Percentiles rank a stretch among this genome's conserved stretches.
phyloP scores from a whole-genome alignment of 1,140 invertebrate genomes.

The Atta colombica region DNA sequence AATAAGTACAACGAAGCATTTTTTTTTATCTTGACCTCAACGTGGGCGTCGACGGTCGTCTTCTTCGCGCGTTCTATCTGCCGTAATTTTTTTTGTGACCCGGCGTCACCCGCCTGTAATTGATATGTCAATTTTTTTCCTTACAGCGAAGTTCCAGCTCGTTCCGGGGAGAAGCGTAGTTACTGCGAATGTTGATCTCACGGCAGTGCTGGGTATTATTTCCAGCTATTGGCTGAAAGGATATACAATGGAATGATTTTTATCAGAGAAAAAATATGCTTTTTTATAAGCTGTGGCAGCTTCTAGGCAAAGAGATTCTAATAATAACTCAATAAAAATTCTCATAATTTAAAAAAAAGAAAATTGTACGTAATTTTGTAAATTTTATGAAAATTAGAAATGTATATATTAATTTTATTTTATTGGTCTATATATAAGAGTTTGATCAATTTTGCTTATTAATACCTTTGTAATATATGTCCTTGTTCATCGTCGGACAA shows the following conservation, averaged over 20 bases:
- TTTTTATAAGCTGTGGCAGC: background rate
- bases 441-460: slow-evolving; percentile 30
- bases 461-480: slow-evolving; percentile 94
- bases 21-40: slow-evolving; percentile 61
- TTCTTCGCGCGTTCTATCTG: slow-evolving; percentile 44
- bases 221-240: slow-evolving; percentile 85
- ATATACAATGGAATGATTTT: slow-evolving; percentile 57
- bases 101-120: slow-evolving; percentile 77
- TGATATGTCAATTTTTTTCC: slow-evolving; percentile 82
- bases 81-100: slow-evolving; percentile 57
- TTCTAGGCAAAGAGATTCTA: background rate
- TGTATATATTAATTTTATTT: background rate
- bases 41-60: slow-evolving; percentile 21
- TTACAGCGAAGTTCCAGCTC: slow-evolving; percentile 82
- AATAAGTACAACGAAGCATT: slow-evolving; percentile 86
- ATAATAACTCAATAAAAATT: background rate
- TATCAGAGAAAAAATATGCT: background rate
- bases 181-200: slow-evolving; percentile 72
- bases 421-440: background rate
- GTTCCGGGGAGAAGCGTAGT: slow-evolving; percentile 82
- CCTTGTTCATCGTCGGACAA: slow-evolving; percentile 95
- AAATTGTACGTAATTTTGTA: background rate
- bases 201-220: slow-evolving; percentile 79
- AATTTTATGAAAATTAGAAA: background rate
- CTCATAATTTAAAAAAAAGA: background rate